Evolutionary conservation across 2,888 invertebrate genomes (phyloP).

Genomic region (Amphimallon solstitiale): DNA sequence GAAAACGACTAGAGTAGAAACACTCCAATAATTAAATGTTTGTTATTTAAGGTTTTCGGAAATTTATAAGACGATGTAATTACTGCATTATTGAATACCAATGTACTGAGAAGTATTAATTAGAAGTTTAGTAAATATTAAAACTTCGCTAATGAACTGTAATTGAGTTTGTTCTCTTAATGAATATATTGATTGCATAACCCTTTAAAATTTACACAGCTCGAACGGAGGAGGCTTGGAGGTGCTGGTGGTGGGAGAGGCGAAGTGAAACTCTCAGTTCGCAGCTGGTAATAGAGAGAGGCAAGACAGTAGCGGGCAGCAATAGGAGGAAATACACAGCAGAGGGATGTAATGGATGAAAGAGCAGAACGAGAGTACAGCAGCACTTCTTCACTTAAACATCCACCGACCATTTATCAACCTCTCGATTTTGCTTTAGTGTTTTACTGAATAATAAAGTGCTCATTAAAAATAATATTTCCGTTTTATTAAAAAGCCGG

Average conservation of each 20-base stretch:
- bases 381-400: conserved; percentile 53
- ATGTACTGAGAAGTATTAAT: conserved; percentile 59
- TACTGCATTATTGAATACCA: conserved; percentile 57
- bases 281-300: neutral
- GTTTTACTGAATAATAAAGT: conserved; percentile 34
- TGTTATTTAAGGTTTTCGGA: conserved; percentile 40
- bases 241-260: neutral
- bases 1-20: conserved; percentile 19
- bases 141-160: conserved; percentile 62
- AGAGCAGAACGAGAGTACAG: neutral
- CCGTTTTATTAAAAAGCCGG: conserved; percentile 27
- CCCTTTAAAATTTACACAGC: conserved; percentile 57
- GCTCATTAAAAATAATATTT: conserved; percentile 36
- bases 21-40: conserved; percentile 38
- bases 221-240: conserved; percentile 22
- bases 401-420: conserved; percentile 45
- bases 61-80: conserved; percentile 48
- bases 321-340: conserved; percentile 25
- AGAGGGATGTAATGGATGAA: conserved; percentile 13
- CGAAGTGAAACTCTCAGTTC: conserved; percentile 5
- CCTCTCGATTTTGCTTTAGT: conserved; percentile 36
- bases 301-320: conserved; percentile 18
- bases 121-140: conserved; percentile 63
- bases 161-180: conserved; percentile 63
- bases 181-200: conserved; percentile 62